Conservation (phyloP, 2,113 vertebrate genomes). For the Ptychochromis oligacanthus region DNA sequence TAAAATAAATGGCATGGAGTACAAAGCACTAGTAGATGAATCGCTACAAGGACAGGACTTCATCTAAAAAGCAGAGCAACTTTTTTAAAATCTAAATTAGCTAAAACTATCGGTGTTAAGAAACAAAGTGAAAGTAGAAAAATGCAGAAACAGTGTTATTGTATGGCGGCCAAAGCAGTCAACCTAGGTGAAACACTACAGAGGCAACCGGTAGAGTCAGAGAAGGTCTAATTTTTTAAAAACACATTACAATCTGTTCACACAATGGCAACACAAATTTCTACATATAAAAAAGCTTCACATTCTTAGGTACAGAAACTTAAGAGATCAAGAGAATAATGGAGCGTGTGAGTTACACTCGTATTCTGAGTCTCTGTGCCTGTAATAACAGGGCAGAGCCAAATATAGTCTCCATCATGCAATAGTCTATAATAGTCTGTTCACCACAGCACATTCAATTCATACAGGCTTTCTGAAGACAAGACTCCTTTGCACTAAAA, state of each 20-base stretch:
- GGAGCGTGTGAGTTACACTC: background rate
- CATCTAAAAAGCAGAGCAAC: too few species aligned
- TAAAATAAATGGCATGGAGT: too few species aligned
- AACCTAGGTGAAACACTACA: accelerated
- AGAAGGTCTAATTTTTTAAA: accelerated
- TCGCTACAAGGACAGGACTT: too few species aligned
- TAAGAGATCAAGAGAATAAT: background rate
- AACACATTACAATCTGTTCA: background rate
- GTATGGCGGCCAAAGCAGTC: background rate
- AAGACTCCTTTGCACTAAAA: background rate
- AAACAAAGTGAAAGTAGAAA: too few species aligned
- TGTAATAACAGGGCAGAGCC: conserved; percentile 49
- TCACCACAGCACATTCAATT: conserved; percentile 13
- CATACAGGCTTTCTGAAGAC: background rate
- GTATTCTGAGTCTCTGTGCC: conserved; percentile 10
- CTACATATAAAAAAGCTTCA: too few species aligned
- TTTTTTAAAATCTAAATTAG: too few species aligned
- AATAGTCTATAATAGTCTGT: conserved; percentile 36
- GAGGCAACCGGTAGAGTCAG: background rate
- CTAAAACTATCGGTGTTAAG: too few species aligned
- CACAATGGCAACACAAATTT: background rate
- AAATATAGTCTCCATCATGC: conserved; percentile 45
- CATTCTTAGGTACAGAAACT: background rate
- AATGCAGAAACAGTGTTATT: too few species aligned
- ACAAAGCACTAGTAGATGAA: too few species aligned